phyloP scores from a whole-genome alignment of 1,140 invertebrate species.

The Diachasmimorpha longicaudata region DNA sequence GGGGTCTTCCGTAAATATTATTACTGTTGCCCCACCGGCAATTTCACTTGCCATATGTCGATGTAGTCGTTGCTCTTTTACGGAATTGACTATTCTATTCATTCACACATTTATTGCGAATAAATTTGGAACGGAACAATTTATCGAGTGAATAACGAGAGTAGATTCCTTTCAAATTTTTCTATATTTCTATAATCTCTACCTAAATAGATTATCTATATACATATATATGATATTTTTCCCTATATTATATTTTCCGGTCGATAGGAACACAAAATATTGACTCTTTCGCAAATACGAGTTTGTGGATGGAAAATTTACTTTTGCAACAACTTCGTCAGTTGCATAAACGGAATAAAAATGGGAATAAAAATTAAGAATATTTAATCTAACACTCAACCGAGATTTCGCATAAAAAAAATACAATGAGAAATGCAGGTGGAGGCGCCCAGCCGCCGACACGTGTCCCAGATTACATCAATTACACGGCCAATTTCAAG shows the following conservation, averaged over 20 bases:
- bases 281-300: too few species aligned
- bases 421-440: background rate
- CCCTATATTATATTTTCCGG: too few species aligned
- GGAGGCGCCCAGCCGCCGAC: conserved; percentile 37
- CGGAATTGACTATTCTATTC: conserved; percentile 21
- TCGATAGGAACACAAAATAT: too few species aligned
- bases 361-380: too few species aligned
- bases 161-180: too few species aligned
- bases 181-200: too few species aligned
- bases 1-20: conserved; percentile 61
- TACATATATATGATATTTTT: too few species aligned
- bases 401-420: background rate
- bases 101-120: background rate
- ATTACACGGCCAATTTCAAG: conserved; percentile 56
- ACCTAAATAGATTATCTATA: too few species aligned
- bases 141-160: background rate
- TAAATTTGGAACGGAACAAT: background rate
- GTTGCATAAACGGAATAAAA: too few species aligned
- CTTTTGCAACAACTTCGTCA: too few species aligned
- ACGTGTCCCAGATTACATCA: conserved; percentile 57
- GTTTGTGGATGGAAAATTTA: too few species aligned
- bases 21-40: conserved; percentile 58
- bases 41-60: conserved; percentile 61
- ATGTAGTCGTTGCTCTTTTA: conserved; percentile 53
- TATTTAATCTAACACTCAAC: too few species aligned